Conservation (phyloP, 1,140 invertebrate genomes). For the Prorops nasuta region DNA sequence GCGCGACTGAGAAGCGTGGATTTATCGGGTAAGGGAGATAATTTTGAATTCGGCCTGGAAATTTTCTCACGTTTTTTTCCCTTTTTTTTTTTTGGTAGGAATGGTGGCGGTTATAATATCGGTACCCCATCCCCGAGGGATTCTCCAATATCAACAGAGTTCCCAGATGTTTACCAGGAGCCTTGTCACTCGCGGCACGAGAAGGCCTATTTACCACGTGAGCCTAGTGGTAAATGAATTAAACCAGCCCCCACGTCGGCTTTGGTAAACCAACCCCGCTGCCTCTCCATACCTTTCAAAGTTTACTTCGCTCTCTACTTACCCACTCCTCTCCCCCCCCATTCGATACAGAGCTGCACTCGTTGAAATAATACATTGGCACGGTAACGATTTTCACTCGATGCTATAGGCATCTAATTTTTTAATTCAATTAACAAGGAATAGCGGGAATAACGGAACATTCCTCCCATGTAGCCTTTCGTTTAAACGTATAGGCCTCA, state of each 20-base stretch:
- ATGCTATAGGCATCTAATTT: too few species aligned
- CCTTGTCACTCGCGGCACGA: conserved; percentile 10
- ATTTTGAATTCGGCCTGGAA: too few species aligned
- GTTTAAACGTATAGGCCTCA: too few species aligned
- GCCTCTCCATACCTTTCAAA: background rate
- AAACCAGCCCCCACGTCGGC: conserved; percentile 18
- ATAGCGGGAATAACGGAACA: too few species aligned
- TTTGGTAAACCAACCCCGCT: background rate
- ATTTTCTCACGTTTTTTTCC: conserved; percentile 1
- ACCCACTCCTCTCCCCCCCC: background rate
- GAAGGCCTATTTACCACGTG: conserved; percentile 15
- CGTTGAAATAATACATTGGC: too few species aligned
- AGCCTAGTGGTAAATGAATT: conserved; percentile 31
- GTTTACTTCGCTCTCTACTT: background rate
- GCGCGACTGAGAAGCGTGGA: too few species aligned
- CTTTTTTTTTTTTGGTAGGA: background rate
- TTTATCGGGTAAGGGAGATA: too few species aligned
- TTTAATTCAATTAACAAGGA: too few species aligned
- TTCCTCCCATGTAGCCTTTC: too few species aligned
- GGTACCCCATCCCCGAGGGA: conserved; percentile 20
- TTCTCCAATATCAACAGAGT: conserved; percentile 16
- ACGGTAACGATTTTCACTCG: too few species aligned
- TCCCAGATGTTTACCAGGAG: conserved; percentile 36
- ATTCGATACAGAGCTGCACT: too few species aligned
- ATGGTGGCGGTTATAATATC: background rate